Conservation (phyloP, 2,113 vertebrate species). For the Orthonyx spaldingii region DNA sequence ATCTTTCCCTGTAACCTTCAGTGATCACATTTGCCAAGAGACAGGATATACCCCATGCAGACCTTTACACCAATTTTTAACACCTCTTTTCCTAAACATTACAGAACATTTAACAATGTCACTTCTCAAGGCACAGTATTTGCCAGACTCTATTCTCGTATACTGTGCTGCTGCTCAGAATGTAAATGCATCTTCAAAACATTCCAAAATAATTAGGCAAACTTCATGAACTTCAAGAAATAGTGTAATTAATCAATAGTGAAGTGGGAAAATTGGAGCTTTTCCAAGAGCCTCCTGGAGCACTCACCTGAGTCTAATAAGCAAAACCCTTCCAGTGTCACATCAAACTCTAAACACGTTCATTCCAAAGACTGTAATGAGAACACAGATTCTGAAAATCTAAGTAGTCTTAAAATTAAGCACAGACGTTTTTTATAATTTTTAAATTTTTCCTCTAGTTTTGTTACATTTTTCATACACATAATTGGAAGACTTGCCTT, state of each 20-base stretch:
- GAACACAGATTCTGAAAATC: neutral
- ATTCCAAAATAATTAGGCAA: neutral
- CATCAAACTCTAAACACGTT: neutral
- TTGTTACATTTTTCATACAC: neutral
- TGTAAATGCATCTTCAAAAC: neutral
- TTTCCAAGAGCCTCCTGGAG: constrained; percentile 20
- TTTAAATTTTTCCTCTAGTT: neutral
- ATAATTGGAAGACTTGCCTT: neutral
- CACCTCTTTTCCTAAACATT: neutral
- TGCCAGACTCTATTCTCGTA: accelerated
- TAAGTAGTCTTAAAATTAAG: neutral
- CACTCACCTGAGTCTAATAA: constrained; percentile 15
- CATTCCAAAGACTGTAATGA: neutral
- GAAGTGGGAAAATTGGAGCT: neutral
- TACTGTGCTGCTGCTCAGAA: neutral
- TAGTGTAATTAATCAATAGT: neutral
- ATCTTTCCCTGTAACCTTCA: neutral
- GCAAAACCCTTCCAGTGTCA: neutral
- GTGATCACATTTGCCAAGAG: neutral
- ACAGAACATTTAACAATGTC: neutral
- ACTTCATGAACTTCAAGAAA: neutral
- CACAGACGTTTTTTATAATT: neutral
- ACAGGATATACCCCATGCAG: neutral
- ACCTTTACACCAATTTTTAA: no score
- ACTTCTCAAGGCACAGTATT: neutral